Percentiles rank a stretch among this genome's conserved stretches.
Conservation (phyloP, 2,797 vertebrate genomes). For the Platalea minor region DNA sequence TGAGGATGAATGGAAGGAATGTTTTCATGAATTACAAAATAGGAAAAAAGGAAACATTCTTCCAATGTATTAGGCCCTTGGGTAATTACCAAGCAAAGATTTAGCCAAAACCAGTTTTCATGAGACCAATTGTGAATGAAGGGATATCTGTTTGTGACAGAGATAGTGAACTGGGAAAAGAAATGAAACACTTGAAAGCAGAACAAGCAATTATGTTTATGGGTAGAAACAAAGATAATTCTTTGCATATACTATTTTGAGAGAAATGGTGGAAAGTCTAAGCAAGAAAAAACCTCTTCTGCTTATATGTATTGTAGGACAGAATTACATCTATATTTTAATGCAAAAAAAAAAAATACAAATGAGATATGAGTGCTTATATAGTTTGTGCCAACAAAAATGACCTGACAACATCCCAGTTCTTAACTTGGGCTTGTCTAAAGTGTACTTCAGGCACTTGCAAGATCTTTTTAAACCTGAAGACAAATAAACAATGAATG, state of each 20-base stretch:
- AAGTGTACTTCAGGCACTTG: neutral
- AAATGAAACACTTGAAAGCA: neutral
- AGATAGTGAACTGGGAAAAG: neutral
- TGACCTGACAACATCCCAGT: neutral
- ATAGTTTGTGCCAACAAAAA: neutral
- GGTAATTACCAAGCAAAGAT: neutral
- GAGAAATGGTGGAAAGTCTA: neutral
- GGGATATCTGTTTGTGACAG: neutral
- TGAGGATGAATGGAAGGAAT: neutral
- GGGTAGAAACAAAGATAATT: neutral
- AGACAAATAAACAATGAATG: neutral
- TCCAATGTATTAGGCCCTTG: neutral
- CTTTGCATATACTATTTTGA: neutral
- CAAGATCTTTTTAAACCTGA: neutral
- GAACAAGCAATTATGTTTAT: neutral
- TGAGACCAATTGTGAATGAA: neutral
- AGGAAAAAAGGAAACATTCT: fast-evolving
- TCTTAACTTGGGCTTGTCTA: neutral
- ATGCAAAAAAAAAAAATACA: neutral
- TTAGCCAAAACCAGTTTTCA: neutral
- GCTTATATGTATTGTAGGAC: neutral
- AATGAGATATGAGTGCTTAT: neutral
- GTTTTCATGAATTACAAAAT: neutral
- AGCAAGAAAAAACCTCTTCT: neutral
- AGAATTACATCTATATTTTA: neutral